Base-by-base conservation (phyloP, 1,140 invertebrate genomes). In the Penaeus vannamei region DNA sequence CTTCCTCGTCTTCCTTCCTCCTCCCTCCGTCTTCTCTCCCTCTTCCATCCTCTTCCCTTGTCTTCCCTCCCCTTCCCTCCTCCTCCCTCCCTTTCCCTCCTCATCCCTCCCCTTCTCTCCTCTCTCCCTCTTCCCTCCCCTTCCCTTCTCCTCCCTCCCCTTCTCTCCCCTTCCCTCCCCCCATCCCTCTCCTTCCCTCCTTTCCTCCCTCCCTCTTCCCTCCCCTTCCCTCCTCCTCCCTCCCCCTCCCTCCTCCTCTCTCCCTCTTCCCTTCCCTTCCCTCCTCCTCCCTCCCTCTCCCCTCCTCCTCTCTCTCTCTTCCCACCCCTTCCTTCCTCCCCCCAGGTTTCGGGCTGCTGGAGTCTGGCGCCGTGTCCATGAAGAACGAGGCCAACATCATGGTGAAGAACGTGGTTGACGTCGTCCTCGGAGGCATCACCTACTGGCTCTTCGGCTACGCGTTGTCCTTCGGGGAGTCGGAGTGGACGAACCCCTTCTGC, bases 361-460 rank as follows among this genome's bases (percentile, higher is more conserved):
- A 98, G 93, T 97, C 97, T 1, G 98, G 98, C 12, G 97, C 97
- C 91, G 97, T 98, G 0, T 97, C 97, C 1, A 94, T 97, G 53
- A 98, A 98, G 93, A 98, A 98, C 92, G 98, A 98, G 94, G 97
- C 98, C 0, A 98, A 98, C 92, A 98, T 98, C n/a, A 98, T 98
- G 97, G 97, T 98, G 96, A 98, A 98, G 93, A 98, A 98, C 92
- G 95, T 98, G 0, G 96, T 97, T 1, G 97, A 98, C 91, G 97
- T 99, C 84, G 96, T 98, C 19, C 94, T 99, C 4, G 98, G 98
- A 23, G 98, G 97, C 82, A 92, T 98, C 8, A 98, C 97, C 0
- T 99, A 98, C 93, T 99, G 98, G 98, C 94, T 97, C 29, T 98
- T 98, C 92, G 98, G 98, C 0, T 99, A 97, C 93, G 97, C 96